These are phyloP conservation scores for Gracilinanus agilis DNA, from an alignment of 2,113 vertebrate species.

Conservation along the genomic window DNA sequence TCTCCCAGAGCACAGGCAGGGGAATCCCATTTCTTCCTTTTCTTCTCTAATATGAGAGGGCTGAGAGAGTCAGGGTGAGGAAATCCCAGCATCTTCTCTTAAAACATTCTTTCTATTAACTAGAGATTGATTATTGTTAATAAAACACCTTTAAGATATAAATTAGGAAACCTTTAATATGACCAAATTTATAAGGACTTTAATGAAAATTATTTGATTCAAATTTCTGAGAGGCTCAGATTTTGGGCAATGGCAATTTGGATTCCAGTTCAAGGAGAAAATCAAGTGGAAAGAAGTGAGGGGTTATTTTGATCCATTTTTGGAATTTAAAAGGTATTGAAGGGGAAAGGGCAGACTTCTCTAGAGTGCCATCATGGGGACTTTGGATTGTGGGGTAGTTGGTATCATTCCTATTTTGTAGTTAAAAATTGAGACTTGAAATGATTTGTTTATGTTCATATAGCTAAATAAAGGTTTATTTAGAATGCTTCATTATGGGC, in stretches of 20 bases:
- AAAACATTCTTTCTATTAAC: background rate
- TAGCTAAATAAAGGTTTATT: background rate
- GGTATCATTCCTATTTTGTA: background rate
- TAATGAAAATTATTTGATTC: background rate
- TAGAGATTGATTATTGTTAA: background rate
- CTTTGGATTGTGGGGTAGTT: background rate
- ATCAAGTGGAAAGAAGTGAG: background rate
- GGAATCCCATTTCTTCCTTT: background rate
- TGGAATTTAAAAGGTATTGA: background rate
- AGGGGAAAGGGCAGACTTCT: background rate
- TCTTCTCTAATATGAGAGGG: background rate
- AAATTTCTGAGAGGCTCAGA: background rate
- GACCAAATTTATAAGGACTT: background rate
- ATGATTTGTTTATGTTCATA: background rate
- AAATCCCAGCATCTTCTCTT: too few relatives aligned
- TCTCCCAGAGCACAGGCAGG: background rate
- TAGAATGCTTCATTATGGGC: background rate
- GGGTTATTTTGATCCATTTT: background rate
- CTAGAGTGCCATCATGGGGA: background rate
- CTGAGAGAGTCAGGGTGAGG: too few relatives aligned
- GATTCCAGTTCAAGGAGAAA: background rate
- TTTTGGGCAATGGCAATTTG: background rate
- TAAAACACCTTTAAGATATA: background rate
- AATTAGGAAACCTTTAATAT: background rate
- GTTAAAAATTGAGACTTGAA: background rate